Conservation (phyloP, 2,888 invertebrate species). For the Hydrotaea diabolus region DNA sequence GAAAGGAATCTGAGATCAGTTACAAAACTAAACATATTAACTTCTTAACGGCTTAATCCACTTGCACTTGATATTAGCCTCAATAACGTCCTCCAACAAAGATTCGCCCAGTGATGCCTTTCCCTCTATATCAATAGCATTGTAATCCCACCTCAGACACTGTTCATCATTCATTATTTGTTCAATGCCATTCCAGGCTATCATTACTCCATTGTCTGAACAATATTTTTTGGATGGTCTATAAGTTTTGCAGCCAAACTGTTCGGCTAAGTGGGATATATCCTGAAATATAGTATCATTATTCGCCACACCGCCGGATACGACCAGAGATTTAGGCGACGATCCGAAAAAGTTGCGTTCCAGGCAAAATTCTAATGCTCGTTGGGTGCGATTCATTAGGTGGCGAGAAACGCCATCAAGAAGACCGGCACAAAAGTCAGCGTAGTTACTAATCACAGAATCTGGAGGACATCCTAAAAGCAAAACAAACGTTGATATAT, state of each 20-base stretch:
- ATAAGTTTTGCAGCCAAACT: slow-evolving; percentile 85
- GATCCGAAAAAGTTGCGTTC: slow-evolving; percentile 84
- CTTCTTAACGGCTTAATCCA: slow-evolving; percentile 74
- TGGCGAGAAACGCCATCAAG: slow-evolving; percentile 89
- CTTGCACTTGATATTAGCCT: slow-evolving; percentile 78
- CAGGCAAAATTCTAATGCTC: slow-evolving; percentile 89
- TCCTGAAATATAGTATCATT: slow-evolving; percentile 90
- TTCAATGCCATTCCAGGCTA: slow-evolving; percentile 98
- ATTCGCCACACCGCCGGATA: slow-evolving; percentile 98
- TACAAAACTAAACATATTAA: neutral
- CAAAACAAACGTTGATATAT: neutral
- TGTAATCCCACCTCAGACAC: slow-evolving; percentile 78
- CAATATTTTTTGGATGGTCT: slow-evolving; percentile 93
- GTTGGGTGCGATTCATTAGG: slow-evolving; percentile 89
- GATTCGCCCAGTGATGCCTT: slow-evolving; percentile 73
- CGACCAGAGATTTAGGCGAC: slow-evolving; percentile 83
- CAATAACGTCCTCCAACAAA: slow-evolving; percentile 71
- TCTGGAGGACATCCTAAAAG: slow-evolving; percentile 82
- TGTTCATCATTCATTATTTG: slow-evolving; percentile 78
- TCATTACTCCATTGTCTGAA: slow-evolving; percentile 99
- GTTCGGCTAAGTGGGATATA: slow-evolving; percentile 85
- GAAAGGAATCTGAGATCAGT: too few relatives aligned
- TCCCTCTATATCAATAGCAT: slow-evolving; percentile 82
- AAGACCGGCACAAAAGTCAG: slow-evolving; percentile 93
- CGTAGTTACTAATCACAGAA: slow-evolving; percentile 87